Percentiles rank a stretch among this genome's conserved stretches.
phyloP scores from a whole-genome alignment of 2,113 vertebrate species.

The Panthera leo region DNA sequence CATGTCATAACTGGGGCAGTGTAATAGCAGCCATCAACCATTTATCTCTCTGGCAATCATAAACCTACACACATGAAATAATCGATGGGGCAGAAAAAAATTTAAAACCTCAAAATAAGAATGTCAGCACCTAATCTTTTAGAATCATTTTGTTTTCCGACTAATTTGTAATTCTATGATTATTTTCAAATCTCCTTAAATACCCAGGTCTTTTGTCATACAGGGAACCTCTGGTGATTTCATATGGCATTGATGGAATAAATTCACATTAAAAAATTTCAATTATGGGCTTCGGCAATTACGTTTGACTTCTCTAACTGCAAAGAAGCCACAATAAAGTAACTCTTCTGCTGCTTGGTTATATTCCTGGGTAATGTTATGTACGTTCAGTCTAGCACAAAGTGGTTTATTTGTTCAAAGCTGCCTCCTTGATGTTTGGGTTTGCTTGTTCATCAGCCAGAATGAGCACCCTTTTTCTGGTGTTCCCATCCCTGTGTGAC shows the following conservation, averaged over 20 bases:
- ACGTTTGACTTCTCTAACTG: constrained; percentile 39
- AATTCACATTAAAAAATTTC: constrained; percentile 48
- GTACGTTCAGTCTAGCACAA: constrained; percentile 45
- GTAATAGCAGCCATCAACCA: constrained; percentile 30
- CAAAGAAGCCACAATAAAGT: constrained; percentile 48
- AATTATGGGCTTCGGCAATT: constrained; percentile 1
- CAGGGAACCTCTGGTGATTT: constrained; percentile 46
- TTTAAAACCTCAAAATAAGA: constrained; percentile 55
- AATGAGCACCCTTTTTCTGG: constrained; percentile 46
- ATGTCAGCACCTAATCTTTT: not conserved
- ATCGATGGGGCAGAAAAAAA: constrained; percentile 43
- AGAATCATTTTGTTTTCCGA: not conserved
- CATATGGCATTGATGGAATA: constrained; percentile 11
- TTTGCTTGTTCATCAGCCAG: constrained; percentile 61
- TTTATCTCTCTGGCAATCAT: constrained; percentile 63
- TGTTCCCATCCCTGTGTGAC: constrained; percentile 19
- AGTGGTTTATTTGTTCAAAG: constrained; percentile 71
- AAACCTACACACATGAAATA: constrained; percentile 28
- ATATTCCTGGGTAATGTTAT: constrained; percentile 40
- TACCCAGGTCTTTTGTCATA: not conserved
- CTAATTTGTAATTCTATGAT: constrained; percentile 30
- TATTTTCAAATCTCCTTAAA: constrained; percentile 45
- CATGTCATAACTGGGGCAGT: not conserved
- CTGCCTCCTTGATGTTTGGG: constrained; percentile 51
- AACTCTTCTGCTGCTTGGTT: constrained; percentile 41